Conservation (phyloP, 2,888 invertebrate species). For the Ctena decussata region DNA sequence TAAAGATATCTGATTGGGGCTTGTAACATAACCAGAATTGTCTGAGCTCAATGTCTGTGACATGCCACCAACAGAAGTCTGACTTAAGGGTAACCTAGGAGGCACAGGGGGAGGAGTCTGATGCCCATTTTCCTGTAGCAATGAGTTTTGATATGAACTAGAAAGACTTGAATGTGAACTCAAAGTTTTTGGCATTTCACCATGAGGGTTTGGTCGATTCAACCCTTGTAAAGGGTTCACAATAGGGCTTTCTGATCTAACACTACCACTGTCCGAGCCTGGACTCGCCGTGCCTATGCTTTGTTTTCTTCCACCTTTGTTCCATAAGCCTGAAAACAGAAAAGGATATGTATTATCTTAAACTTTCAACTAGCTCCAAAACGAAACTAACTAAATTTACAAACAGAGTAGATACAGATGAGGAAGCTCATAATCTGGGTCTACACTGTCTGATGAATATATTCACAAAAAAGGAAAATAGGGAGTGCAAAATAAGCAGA, state of each 20-base stretch:
- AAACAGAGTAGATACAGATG: too few relatives aligned
- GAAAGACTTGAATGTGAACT: slow-evolving; percentile 20
- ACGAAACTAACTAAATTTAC: too few relatives aligned
- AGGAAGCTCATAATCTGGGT: too few relatives aligned
- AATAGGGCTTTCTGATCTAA: slow-evolving; percentile 86
- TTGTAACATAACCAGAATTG: slow-evolving; percentile 35
- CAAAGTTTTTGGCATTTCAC: neutral
- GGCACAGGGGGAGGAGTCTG: slow-evolving; percentile 89
- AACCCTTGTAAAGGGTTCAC: slow-evolving; percentile 31
- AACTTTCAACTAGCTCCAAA: too few relatives aligned
- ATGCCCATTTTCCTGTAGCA: slow-evolving; percentile 71
- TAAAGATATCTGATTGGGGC: slow-evolving; percentile 32
- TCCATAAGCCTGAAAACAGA: neutral
- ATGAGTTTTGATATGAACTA: slow-evolving; percentile 14
- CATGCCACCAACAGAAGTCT: slow-evolving; percentile 68
- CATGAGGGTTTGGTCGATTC: slow-evolving; percentile 28
- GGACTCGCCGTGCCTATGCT: slow-evolving; percentile 90
- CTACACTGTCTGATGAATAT: too few relatives aligned
- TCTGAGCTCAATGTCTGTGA: slow-evolving; percentile 60
- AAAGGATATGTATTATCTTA: too few relatives aligned
- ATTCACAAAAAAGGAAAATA: too few relatives aligned
- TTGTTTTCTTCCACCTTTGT: slow-evolving; percentile 35
- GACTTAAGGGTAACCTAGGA: slow-evolving; percentile 71
- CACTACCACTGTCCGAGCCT: slow-evolving; percentile 95
- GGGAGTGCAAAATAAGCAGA: too few relatives aligned